Evolutionary conservation across 2,113 vertebrate species (phyloP), one percentile per base, ranked within the genome.

Genomic region (Spheniscus mendiculus): DNA sequence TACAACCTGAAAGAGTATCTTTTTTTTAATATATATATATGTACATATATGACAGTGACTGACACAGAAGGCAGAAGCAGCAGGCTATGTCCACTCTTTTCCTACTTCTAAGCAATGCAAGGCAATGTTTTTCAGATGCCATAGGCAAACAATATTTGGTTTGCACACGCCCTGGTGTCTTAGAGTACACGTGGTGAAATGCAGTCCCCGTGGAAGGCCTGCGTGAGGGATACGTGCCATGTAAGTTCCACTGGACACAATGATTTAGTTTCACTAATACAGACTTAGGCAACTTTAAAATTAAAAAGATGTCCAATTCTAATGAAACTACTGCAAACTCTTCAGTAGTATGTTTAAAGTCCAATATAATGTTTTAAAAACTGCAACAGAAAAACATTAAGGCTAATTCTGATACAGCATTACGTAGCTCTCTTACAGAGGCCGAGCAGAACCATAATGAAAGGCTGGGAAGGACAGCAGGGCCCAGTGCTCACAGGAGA

Each of bases 1-100:
- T 86, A 97, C 93, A 98, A 78, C 83, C 78, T 73, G 76, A 81
- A 96, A 82, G 49, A 70, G 72, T 56, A 86, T 34, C 0, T 50
- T 87, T 63, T 80, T 69, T 34, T 20, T 26, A 15, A 67, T n/a
- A 55, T 69, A 25, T 69, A 25, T 77, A 34, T 73, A 82, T 86
- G 11, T 83, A 95, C 91, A 96, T 26, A 74, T 40, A 70, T 34
- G 55, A 89, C 82, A 95, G 83, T 56, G 87, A 83, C 52, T 69
- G 73, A 92, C 65, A 91, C 9, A 95, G 62, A 61, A 87, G 40
- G 71, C n/a, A 72, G 34, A 90, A 94, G 50, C 6, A 90, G 70
- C 34, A 83, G 42, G 38, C 32, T 71, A 66, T 20, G 20, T 16
- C 56, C 30, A 47, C 13, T 87, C 73, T 49, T 52, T 59, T 56